Evolutionary conservation across 2,113 vertebrate genomes (phyloP), one percentile per base, ranked within the genome.

Genomic region (Sinocyclocheilus rhinocerous): DNA sequence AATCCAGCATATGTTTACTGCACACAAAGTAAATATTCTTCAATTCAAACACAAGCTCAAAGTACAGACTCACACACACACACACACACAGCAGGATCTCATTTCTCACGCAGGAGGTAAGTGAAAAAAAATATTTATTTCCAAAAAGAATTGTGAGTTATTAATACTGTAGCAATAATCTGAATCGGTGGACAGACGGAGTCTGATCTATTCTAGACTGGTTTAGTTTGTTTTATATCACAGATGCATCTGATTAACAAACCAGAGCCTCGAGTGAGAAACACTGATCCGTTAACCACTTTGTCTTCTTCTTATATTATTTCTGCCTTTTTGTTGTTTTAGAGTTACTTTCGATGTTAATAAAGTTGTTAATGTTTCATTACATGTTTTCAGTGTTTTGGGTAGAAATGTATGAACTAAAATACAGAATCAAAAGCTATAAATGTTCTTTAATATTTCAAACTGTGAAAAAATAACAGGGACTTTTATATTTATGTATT

Each of bases 21-120:
- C 63, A 67, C 63, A 78, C 50, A 61, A 42, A 79, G 52, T 63
- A 85, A 83, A 85, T 61, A 82, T 67, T 22, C 18, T 18, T 81
- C 48, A 16, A 45, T 16, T 50, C 69, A 86, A 65, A 78, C 48
- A 80, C 75, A 80, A 76, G 73, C 63, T 86, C 63, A 86, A 89
- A 80, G 84, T 83, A 69, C 76, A 84, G 22, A 29, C 52, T 16
- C 16, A 55, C 52, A 36, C 69, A 81, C 63, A 81, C 73, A 50
- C 42, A 61, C 73, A 55, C 63, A 39, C 57, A 76, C 29, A 61
- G 24, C 13, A 36, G 18, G 36, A 72, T 36, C 13, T 80, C 20
- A n/a, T 39, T 65, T 67, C 15, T 81, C 16, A 33, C 12, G 10
- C 24, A 42, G 26, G 48, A 36, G 33, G 63, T 83, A 57, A 77